These are phyloP conservation scores for Eidolon helvum DNA, from an alignment of 2,113 vertebrate species.

Conservation along the genomic window DNA sequence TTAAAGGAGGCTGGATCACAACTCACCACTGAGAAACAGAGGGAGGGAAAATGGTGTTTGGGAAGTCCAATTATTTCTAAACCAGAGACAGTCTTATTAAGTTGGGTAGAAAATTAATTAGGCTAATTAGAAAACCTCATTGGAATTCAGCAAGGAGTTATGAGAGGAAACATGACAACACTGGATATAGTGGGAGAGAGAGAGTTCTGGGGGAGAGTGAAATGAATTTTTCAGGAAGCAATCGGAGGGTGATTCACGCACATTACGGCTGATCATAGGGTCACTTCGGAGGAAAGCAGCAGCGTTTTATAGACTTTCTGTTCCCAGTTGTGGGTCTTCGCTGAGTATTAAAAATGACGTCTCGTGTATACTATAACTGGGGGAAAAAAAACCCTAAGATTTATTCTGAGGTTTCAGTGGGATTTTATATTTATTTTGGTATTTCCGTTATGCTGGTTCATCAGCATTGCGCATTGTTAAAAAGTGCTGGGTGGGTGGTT, in stretches of 20 bases:
- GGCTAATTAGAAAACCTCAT: constrained; percentile 88
- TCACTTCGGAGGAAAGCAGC: not conserved
- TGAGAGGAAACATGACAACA: constrained; percentile 71
- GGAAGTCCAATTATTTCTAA: constrained; percentile 87
- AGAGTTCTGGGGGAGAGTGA: constrained; percentile 23
- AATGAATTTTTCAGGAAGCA: constrained; percentile 58
- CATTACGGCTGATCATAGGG: not conserved
- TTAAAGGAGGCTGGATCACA: constrained; percentile 75
- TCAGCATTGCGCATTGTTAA: constrained; percentile 73
- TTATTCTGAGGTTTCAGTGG: constrained; percentile 70
- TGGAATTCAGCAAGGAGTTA: constrained; percentile 84
- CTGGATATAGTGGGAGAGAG: not conserved
- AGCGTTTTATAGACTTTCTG: constrained; percentile 28
- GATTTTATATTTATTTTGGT: constrained; percentile 78
- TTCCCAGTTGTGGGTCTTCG: constrained; percentile 60
- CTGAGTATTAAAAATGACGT: constrained; percentile 49
- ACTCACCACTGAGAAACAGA: constrained; percentile 73
- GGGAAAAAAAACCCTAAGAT: not conserved
- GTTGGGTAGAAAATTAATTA: constrained; percentile 90
- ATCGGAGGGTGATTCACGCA: not conserved
- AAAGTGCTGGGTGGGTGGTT: constrained; percentile 79
- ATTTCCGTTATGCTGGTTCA: constrained; percentile 65
- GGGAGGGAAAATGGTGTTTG: constrained; percentile 82
- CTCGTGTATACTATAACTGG: not conserved
- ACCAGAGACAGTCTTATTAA: constrained; percentile 88